Evolutionary conservation across 2,888 invertebrate species (phyloP).

Genomic region (Ophioninae sp.): DNA sequence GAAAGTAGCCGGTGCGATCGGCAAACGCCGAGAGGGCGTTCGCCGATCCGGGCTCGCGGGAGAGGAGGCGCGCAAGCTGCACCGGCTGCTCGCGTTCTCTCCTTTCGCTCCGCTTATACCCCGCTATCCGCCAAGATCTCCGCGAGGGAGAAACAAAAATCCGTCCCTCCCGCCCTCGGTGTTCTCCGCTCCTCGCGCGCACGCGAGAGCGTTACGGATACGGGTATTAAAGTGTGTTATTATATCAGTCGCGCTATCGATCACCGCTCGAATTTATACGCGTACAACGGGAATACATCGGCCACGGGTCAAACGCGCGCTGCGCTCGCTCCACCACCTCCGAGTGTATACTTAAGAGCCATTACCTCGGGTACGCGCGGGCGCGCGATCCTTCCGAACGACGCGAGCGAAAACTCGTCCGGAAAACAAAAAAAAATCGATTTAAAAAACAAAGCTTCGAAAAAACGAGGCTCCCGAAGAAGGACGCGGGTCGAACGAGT

Average conservation of each 20-base stretch:
- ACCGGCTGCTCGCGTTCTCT: constrained; percentile 65
- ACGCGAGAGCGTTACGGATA: constrained; percentile 65
- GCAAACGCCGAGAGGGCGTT: too few relatives aligned
- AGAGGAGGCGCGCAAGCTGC: constrained; percentile 69
- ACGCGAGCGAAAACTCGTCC: constrained; percentile 1
- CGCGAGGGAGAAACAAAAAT: constrained; percentile 30
- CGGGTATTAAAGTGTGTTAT: constrained; percentile 64
- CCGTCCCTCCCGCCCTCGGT: constrained; percentile 58
- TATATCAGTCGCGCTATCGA: constrained; percentile 71
- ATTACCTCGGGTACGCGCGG: constrained; percentile 53
- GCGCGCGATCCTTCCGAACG: constrained; percentile 24
- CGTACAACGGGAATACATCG: neutral
- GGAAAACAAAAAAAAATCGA: neutral
- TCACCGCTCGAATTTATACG: constrained; percentile 63
- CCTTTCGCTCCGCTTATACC: constrained; percentile 71
- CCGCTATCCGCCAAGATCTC: constrained; percentile 74
- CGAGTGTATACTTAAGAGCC: constrained; percentile 59
- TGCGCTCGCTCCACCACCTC: constrained; percentile 57
- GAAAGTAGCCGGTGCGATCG: constrained; percentile 8
- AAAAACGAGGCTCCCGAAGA: neutral
- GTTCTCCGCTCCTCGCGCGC: constrained; percentile 78
- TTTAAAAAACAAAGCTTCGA: neutral
- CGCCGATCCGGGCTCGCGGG: constrained; percentile 24
- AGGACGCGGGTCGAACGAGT: neutral
- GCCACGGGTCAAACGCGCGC: constrained; percentile 70